phyloP scores from a whole-genome alignment of 2,888 invertebrate species.

The Venustoraphidia nigricollis region DNA sequence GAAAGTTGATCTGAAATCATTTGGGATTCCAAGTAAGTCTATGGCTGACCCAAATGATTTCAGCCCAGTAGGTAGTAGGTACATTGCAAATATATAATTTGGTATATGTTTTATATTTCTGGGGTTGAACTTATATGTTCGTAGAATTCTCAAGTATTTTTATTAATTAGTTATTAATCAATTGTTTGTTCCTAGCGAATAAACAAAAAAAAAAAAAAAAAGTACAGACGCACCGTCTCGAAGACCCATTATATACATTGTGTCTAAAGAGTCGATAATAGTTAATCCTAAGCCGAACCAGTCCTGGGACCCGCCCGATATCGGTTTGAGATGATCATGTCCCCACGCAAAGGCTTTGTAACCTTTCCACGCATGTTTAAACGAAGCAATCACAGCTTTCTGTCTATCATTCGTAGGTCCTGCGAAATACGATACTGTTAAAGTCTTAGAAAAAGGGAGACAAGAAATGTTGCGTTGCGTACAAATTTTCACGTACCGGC shows the following conservation, averaged over 20 bases:
- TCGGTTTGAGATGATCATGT: conserved; percentile 86
- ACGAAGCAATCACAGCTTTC: conserved; percentile 71
- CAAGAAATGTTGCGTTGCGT: no score
- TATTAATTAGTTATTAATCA: no score
- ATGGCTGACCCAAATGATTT: no score
- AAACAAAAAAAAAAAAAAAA: no score
- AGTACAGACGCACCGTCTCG: conserved; percentile 48
- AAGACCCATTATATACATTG: conserved; percentile 90
- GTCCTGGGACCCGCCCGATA: conserved; percentile 67
- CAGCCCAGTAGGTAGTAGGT: no score
- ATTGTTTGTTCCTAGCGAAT: neutral
- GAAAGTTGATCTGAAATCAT: no score
- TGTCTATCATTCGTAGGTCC: conserved; percentile 73
- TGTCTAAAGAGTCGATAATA: conserved; percentile 89
- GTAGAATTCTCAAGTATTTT: no score
- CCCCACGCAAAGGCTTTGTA: conserved; percentile 95
- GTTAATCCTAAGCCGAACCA: conserved; percentile 97
- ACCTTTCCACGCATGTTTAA: conserved; percentile 87
- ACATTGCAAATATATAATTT: no score
- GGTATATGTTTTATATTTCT: no score
- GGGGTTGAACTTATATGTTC: no score
- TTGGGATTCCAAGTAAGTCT: no score
- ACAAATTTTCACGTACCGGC: no score
- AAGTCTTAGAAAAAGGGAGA: neutral
- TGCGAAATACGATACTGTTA: conserved; percentile 18